Evolutionary conservation across 1,140 invertebrate genomes (phyloP), one percentile per base, ranked within the genome.

Genomic region (Araneus ventricosus): DNA sequence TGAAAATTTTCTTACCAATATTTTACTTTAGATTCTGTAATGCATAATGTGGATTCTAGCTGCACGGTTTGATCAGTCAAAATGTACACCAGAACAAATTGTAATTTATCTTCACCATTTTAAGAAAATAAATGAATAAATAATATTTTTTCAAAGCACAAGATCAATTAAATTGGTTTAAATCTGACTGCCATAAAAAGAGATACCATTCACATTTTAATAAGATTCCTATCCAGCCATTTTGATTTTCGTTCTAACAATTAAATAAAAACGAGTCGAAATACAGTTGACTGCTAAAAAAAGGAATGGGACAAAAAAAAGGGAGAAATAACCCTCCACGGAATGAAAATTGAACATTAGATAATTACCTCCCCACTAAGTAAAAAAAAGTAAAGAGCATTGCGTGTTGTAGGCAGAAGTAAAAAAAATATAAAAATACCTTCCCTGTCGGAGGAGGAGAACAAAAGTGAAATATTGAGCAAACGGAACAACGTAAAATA

Each of bases 321-420:
- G 34, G 39, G 22, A 14, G 0, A 14, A 14, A 7, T 8, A 24
- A n/a, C n/a, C 22, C 30, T 8, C n/a, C 52, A 61, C 6, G 27
- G 20, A 57, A 79, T 79, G 79, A 84, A 91, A 91, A 4, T 37
- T 41, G 80, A 22, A 52, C 41, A 63, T 84, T 84, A 91, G 89
- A n/a, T 37, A 91, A 84, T 91, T 91, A 84, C 57, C 75, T 41
- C 41, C 79, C 79, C 45, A 79, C 84, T 91, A 80, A 59, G 6
- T 0, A 39, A 24, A 79, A 45, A 79, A 27, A 88, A 67, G 57
- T 59, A 41, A 45, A 52, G 79, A 89, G 79, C 88, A 89, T n/a
- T 89, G 59, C 24, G 24, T 45, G 7, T 14, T 45, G 22, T 22
- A 57, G 88, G 79, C 8, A 79, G 34, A 89, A 89, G 70, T 34